Percentiles rank a stretch among this genome's conserved stretches.
phyloP scores from a whole-genome alignment of 2,888 invertebrate species.

The Microplitis deprimator region DNA sequence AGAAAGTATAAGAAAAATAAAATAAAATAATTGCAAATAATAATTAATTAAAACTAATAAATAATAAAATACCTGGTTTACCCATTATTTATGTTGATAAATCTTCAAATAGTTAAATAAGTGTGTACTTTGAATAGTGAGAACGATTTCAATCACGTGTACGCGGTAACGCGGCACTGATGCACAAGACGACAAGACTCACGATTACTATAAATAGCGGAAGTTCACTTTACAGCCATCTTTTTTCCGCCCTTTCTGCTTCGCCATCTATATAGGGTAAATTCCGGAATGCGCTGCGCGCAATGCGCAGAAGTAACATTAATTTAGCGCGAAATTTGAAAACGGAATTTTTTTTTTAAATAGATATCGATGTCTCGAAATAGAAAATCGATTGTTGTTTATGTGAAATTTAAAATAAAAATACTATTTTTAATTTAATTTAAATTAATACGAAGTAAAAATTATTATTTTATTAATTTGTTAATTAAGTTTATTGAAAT shows the following conservation, averaged over 20 bases:
- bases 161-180: background rate
- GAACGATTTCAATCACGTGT: background rate
- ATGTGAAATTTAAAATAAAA: no score
- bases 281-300: no score
- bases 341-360: no score
- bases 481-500: no score
- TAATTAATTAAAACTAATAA: constrained; percentile 13
- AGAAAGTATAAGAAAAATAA: background rate
- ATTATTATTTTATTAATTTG: no score
- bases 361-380: no score
- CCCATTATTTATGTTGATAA: constrained; percentile 64
- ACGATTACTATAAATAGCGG: background rate
- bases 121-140: background rate
- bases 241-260: background rate
- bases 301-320: no score
- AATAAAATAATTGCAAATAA: background rate
- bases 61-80: constrained; percentile 67
- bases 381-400: no score
- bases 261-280: background rate
- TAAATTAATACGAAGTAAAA: no score
- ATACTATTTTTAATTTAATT: no score
- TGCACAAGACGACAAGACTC: background rate
- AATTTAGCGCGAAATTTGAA: no score
- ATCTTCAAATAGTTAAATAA: background rate
- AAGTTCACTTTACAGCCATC: background rate